Evolutionary conservation across 2,888 invertebrate species (phyloP).

Genomic region (Catonia carolina): DNA sequence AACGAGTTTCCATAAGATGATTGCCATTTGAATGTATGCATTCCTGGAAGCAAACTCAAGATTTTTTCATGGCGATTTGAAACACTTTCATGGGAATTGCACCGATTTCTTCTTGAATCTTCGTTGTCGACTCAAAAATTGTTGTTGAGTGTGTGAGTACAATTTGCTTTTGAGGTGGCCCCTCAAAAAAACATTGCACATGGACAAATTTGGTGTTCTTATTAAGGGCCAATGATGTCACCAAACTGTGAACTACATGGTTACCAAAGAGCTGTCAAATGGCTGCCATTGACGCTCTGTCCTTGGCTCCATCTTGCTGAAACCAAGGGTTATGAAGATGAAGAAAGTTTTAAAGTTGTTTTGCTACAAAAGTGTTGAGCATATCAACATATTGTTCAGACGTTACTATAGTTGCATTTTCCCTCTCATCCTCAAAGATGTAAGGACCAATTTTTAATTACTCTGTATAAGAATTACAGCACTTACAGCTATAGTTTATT

Average conservation of each 20-base stretch:
- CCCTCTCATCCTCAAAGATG: neutral
- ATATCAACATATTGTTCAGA: neutral
- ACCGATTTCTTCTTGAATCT: neutral
- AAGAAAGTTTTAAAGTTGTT: neutral
- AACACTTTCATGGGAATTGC: neutral
- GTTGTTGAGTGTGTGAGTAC: neutral
- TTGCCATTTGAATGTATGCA: neutral
- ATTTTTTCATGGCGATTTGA: neutral
- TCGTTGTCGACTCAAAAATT: neutral
- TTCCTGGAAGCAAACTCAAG: no score
- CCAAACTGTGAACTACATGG: conserved; percentile 26
- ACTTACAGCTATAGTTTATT: no score
- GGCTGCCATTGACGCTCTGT: no score
- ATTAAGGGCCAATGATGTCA: conserved; percentile 10
- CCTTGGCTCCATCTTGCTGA: neutral
- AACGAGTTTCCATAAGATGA: neutral
- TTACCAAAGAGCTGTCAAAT: conserved; percentile 28
- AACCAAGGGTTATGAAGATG: conserved; percentile 15
- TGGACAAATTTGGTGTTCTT: conserved; percentile 27
- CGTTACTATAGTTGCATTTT: neutral
- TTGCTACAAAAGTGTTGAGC: neutral
- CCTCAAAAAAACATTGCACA: conserved; percentile 30
- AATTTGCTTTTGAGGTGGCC: conserved; percentile 28
- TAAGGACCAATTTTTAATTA: neutral
- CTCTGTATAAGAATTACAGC: no score